Conservation (phyloP, 2,888 invertebrate genomes). For the Hermaeophaga mercurialis region DNA sequence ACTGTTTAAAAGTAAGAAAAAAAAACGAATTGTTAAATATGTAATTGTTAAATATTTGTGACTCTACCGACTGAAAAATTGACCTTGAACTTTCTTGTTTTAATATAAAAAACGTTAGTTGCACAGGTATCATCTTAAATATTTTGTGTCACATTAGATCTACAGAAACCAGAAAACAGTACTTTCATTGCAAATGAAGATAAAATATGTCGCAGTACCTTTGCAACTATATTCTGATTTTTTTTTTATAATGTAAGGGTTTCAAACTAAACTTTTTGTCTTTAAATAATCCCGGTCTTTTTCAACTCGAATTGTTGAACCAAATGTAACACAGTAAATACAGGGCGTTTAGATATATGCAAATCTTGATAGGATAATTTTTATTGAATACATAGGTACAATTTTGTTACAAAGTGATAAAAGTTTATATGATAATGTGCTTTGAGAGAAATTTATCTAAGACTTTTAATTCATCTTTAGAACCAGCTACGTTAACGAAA, state of each 20-base stretch:
- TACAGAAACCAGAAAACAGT: too few relatives aligned
- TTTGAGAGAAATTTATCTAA: conserved; percentile 30
- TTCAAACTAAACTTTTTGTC: conserved; percentile 23
- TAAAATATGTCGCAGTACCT: neutral
- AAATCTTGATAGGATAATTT: conserved; percentile 40
- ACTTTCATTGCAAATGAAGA: too few relatives aligned
- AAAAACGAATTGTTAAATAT: conserved; percentile 46
- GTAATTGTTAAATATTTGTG: conserved; percentile 46
- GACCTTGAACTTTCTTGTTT: conserved; percentile 37
- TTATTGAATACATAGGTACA: conserved; percentile 38
- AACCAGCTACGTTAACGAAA: too few relatives aligned
- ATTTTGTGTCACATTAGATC: neutral
- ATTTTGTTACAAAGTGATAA: conserved; percentile 40
- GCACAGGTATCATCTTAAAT: neutral
- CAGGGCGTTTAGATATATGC: conserved; percentile 45
- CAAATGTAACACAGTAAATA: conserved; percentile 44
- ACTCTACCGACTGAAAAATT: conserved; percentile 44
- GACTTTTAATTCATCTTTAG: too few relatives aligned
- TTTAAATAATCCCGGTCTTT: conserved; percentile 14
- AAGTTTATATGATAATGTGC: conserved; percentile 28
- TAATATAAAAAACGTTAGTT: conserved; percentile 13
- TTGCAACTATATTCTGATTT: conserved; percentile 8
- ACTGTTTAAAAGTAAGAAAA: conserved; percentile 37
- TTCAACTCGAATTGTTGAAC: conserved; percentile 40
- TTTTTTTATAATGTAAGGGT: conserved; percentile 22